Base-by-base conservation (phyloP, 2,113 vertebrate species). In the Brachyistius frenatus region DNA sequence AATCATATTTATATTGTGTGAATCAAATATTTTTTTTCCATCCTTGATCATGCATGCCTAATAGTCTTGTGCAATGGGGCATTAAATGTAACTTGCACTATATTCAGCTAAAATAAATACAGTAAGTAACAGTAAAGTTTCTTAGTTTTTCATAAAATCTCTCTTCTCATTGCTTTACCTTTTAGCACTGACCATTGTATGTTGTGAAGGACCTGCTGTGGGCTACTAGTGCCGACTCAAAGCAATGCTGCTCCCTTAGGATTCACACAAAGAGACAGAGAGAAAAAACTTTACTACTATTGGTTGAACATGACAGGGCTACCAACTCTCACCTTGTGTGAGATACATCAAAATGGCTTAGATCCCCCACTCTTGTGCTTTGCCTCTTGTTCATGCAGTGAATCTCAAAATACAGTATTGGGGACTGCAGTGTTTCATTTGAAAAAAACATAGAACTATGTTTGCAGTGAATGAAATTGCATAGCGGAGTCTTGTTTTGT, bases 291-390 rank as follows among this genome's bases (percentile, higher is more conserved):
- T 70, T 71, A 47, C 62, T 70, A 54, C 78, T 56, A 49, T 65
- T 77, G 74, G 80, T 71, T 87, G 85, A 85, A 81, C 79, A 79
- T 71, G 62, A 85, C 83, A 85, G 44, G 60, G 64, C 75, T 87
- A 73, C 85, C 81, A 85, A 65, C 74, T 82, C 78, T 82, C 81
- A 75, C 74, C 66, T 71, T 79, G 67, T 81, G 46, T 68, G 65
- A 84, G 76, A 82, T 69, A 57, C 4, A 64, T 55, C 73, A 78
- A 71, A 81, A 78, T 67, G 72, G 15, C 73, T 88, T 80, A 71
- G 55, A 84, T 88, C 84, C 63, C 52, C 77, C 73, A 76, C 69
- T 78, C 61, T 52, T 76, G 63, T 65, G 80, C 57, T 73, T 77
- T 84, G 66, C 54, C 50, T 76, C 55, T 57, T 55, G 37, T 68